A percentile compares a stretch with the other conserved stretches of the same genome.
phyloP scores from a whole-genome alignment of 1,140 invertebrate genomes.

The Diabrotica undecimpunctata region DNA sequence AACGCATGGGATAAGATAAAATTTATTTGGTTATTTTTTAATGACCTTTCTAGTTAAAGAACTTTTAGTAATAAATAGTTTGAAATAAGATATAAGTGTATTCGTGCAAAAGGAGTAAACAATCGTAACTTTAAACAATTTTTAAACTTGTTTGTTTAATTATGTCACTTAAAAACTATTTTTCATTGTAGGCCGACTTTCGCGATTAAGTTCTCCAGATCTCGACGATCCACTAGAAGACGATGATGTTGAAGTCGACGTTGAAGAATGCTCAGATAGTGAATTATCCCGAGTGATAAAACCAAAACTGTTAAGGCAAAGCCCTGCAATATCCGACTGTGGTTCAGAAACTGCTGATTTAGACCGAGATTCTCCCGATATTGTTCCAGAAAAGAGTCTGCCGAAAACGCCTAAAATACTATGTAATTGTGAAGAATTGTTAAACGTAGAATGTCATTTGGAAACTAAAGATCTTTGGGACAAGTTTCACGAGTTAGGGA shows the following conservation, averaged over 20 bases:
- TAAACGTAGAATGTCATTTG: conserved; percentile 80
- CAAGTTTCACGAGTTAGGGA: conserved; percentile 90
- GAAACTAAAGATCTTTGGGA: conserved; percentile 93
- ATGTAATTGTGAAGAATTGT: conserved; percentile 80
- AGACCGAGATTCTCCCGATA: conserved; percentile 43
- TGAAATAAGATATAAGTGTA: too few species aligned
- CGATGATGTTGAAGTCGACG: conserved; percentile 46
- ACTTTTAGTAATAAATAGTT: too few species aligned
- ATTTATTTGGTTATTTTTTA: too few species aligned
- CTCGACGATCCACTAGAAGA: conserved; percentile 42
- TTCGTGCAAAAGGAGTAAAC: too few species aligned
- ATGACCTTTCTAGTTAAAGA: too few species aligned
- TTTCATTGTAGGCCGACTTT: conserved; percentile 32
- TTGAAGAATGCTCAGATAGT: conserved; percentile 46
- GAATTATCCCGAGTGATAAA: conserved; percentile 36
- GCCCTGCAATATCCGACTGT: conserved; percentile 42
- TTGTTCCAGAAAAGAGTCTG: conserved; percentile 30
- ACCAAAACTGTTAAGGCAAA: conserved; percentile 34
- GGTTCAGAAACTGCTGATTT: conserved; percentile 42
- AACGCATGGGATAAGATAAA: too few species aligned
- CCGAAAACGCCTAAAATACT: conserved; percentile 51
- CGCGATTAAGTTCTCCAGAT: conserved; percentile 37
- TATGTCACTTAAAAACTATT: background rate
- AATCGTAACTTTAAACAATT: too few species aligned
- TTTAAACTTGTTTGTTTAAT: too few species aligned